phyloP scores from a whole-genome alignment of 1,140 invertebrate genomes.

The Portunus trituberculatus region DNA sequence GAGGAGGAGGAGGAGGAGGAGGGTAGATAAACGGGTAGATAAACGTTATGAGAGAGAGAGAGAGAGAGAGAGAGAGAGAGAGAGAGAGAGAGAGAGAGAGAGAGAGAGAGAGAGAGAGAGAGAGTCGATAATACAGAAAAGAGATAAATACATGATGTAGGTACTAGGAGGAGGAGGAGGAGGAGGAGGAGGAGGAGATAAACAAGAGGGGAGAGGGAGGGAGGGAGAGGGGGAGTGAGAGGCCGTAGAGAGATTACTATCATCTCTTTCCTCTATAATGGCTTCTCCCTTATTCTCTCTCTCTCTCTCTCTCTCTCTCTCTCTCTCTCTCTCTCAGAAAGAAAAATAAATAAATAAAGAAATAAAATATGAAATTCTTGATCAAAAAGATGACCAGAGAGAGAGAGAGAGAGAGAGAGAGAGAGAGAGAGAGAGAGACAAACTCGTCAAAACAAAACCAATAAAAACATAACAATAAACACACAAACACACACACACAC shows the following conservation, averaged over 20 bases:
- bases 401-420: too few species aligned
- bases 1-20: neutral
- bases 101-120: neutral
- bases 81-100: neutral
- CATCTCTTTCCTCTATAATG: conserved; percentile 13
- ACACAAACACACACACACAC: neutral
- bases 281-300: conserved; percentile 36
- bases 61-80: conserved; percentile 20
- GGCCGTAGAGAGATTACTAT: neutral
- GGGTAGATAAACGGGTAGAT: too few species aligned
- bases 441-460: too few species aligned
- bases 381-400: too few species aligned
- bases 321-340: conserved; percentile 40
- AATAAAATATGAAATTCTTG: too few species aligned
- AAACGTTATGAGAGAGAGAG: neutral
- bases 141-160: conserved; percentile 9
- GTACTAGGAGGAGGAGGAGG: neutral
- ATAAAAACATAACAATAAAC: too few species aligned
- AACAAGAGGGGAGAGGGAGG: neutral
- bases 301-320: conserved; percentile 27
- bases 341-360: too few species aligned
- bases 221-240: neutral
- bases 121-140: neutral
- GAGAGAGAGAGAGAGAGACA: too few species aligned
- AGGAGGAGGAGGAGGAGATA: neutral